phyloP scores from a whole-genome alignment of 2,797 vertebrate species.

The Malurus splendens region DNA sequence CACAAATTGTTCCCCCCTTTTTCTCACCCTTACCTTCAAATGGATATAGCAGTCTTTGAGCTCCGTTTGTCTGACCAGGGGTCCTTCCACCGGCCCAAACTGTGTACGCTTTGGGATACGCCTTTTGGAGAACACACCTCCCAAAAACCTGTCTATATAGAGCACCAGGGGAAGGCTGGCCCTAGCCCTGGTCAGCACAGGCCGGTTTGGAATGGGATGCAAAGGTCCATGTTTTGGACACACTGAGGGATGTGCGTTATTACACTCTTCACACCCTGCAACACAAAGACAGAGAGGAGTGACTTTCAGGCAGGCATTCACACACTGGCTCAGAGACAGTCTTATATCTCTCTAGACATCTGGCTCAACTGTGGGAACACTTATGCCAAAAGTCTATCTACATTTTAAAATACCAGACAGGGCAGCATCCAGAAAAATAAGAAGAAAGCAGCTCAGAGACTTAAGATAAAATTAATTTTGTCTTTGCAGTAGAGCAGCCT shows the following conservation, averaged over 20 bases:
- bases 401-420: background rate
- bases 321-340: background rate
- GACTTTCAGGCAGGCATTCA: background rate
- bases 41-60: conserved; percentile 90
- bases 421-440: background rate
- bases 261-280: conserved; percentile 97
- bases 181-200: conserved; percentile 88
- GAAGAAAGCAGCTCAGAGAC: background rate
- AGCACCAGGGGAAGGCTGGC: conserved; percentile 93
- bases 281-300: conserved; percentile 14
- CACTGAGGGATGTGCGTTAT: conserved; percentile 82
- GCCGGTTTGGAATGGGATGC: conserved; percentile 91
- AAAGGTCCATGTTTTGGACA: conserved; percentile 90
- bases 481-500: background rate
- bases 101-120: conserved; percentile 95
- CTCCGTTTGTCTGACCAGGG: conserved; percentile 81
- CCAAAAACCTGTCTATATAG: conserved; percentile 91
- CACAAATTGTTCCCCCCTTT: background rate
- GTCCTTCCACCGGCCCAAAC: conserved; percentile 93
- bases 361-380: background rate
- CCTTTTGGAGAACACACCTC: conserved; percentile 92
- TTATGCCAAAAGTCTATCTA: background rate
- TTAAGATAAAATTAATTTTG: background rate
- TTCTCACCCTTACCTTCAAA: conserved; percentile 78
- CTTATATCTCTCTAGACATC: background rate